Conservation (phyloP, 37 sponge, comb jelly and placozoan species). For the Bolinopsis microptera region DNA sequence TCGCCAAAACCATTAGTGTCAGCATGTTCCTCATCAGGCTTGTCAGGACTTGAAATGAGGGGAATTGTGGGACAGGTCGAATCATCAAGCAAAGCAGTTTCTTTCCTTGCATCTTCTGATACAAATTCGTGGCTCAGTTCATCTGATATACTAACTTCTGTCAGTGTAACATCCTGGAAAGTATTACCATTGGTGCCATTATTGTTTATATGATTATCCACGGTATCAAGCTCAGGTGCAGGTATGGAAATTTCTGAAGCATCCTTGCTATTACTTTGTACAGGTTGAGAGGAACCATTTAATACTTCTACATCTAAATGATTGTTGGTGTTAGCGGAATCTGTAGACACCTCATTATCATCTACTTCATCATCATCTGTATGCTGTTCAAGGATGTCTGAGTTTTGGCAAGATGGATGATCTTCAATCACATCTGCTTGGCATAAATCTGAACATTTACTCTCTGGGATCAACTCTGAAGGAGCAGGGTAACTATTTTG, state of each 20-base stretch:
- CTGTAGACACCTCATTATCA: too few species aligned
- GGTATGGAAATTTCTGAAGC: too few species aligned
- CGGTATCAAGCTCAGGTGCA: too few species aligned
- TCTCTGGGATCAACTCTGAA: neutral
- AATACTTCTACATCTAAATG: neutral
- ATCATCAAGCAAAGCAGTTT: too few species aligned
- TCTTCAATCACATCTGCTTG: neutral
- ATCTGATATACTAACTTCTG: too few species aligned
- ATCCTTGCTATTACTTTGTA: too few species aligned
- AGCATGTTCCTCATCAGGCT: neutral
- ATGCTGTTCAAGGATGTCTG: neutral
- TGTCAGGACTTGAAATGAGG: neutral
- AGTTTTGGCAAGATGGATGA: neutral
- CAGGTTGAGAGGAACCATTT: neutral
- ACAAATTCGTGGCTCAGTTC: too few species aligned
- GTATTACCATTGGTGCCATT: neutral
- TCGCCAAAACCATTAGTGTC: neutral
- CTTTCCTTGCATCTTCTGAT: too few species aligned
- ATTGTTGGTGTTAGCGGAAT: too few species aligned
- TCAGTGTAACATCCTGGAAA: neutral
- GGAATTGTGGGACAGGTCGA: too few species aligned
- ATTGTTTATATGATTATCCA: neutral
- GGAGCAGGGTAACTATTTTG: neutral
- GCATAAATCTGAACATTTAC: neutral
- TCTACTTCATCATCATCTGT: too few species aligned